A percentile compares a stretch with the other conserved stretches of the same genome.
Conservation (phyloP, 2,888 invertebrate species). For the Papilio gigon region DNA sequence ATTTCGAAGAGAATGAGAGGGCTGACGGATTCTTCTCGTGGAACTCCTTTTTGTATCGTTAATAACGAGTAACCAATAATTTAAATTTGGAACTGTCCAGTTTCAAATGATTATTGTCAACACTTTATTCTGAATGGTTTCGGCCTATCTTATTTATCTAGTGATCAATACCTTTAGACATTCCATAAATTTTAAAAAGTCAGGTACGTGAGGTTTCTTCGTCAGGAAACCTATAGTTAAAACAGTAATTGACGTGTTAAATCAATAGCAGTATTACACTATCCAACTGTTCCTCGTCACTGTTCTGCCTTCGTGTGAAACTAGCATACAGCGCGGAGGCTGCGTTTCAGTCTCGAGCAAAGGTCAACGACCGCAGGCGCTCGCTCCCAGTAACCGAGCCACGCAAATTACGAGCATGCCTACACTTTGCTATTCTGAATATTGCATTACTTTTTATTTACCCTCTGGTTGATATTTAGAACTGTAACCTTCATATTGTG, state of each 20-base stretch:
- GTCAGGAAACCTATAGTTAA: no score
- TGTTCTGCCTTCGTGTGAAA: background rate
- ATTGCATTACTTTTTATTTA: slow-evolving; percentile 11
- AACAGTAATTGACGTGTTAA: no score
- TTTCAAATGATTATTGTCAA: no score
- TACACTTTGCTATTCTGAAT: slow-evolving; percentile 5
- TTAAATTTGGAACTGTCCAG: no score
- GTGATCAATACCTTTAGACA: no score
- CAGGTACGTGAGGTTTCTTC: no score
- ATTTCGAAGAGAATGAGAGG: background rate
- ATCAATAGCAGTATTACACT: background rate
- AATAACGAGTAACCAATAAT: no score
- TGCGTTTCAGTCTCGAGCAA: slow-evolving; percentile 3
- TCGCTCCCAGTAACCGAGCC: slow-evolving; percentile 4
- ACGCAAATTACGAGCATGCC: background rate
- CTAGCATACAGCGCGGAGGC: slow-evolving; percentile 1
- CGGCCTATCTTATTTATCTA: no score
- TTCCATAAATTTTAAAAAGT: no score
- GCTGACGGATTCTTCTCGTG: no score
- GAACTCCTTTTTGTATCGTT: no score
- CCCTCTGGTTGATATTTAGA: background rate
- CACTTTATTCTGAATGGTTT: no score
- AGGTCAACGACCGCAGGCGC: slow-evolving; percentile 7
- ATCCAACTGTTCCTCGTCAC: background rate
- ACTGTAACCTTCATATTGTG: background rate